phyloP scores from a whole-genome alignment of 2,888 invertebrate species.

The Aromia moschata region DNA sequence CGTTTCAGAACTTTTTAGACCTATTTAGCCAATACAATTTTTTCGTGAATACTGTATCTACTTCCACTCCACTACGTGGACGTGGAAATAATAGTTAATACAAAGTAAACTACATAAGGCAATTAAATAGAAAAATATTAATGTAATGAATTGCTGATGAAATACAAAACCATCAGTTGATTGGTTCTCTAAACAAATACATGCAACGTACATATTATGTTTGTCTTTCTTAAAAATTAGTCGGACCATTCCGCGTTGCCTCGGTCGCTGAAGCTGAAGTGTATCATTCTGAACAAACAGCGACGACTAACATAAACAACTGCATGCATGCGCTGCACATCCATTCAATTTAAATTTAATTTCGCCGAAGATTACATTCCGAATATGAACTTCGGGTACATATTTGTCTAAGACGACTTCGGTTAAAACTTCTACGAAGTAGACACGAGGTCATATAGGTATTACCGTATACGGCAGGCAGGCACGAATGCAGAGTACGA shows the following conservation, averaged over 20 bases:
- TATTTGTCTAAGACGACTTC: slow-evolving; percentile 10
- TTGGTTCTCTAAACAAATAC: background rate
- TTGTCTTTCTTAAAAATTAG: background rate
- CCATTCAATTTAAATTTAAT: slow-evolving; percentile 19
- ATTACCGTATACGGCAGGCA: background rate
- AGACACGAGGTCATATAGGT: background rate
- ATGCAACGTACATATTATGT: background rate
- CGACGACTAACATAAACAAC: slow-evolving; percentile 7
- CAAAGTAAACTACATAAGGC: too few relatives aligned
- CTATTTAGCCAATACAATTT: too few relatives aligned
- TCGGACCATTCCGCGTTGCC: background rate
- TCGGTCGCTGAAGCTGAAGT: background rate
- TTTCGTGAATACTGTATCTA: too few relatives aligned
- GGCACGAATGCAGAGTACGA: background rate
- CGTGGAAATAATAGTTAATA: too few relatives aligned
- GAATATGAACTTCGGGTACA: slow-evolving; percentile 10
- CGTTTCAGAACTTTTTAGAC: too few relatives aligned
- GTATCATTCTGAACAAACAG: slow-evolving; percentile 6
- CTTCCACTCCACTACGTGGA: too few relatives aligned
- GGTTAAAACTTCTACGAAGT: background rate
- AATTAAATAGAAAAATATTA: too few relatives aligned
- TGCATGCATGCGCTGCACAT: slow-evolving; percentile 2
- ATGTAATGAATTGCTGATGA: too few relatives aligned
- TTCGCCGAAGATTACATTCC: slow-evolving; percentile 7
- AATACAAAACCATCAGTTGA: background rate